Base-by-base conservation (phyloP, 2,888 invertebrate species). In the Eulithis prunata region DNA sequence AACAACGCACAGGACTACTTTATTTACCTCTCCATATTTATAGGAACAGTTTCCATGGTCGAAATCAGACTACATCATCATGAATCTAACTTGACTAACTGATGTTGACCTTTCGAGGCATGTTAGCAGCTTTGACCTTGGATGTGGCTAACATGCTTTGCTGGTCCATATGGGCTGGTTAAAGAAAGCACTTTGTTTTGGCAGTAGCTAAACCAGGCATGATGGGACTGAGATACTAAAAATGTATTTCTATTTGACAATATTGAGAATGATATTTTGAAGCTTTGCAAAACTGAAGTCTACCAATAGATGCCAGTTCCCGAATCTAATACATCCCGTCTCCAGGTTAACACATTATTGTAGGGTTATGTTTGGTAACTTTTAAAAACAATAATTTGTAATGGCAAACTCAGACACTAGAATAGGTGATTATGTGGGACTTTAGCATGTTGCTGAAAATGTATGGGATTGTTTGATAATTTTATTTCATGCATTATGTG, bases 11-110 rank as follows among this genome's bases (percentile, higher is more conserved):
- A 11, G 49, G 13, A 49, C 21, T 49, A 49, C 21, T 21, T 49
- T 49, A 49, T 21, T 49, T 49, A 49, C 49, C 21, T 49, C 21
- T 49, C 21, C 49, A 10, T 10, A 21, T 49, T 49, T 21, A 21
- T 21, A 49, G 49, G 0, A 11, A 41, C 41, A 41, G 41, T 47
- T 14, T 1, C 21, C 49, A 49, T 49, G 21, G 49, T 49, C 11
- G 21, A 49, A 49, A 49, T 49, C 21, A 10, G 49, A 49, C 10
- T 8, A 49, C 49, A 21, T 49, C 49, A 49, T 49, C 8, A 49
- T 49, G 21, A 49, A 49, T 21, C 21, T 49, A 47, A 47, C 47
- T 47, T 47, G 47, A 47, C 47, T 14, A 14, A 14, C 47, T 47
- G 14, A 14, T 14, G 47, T 21, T 21, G 47, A 14, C 8, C 47